Percentiles rank a stretch among this genome's conserved stretches.
These are phyloP conservation scores for Ephestia elutella DNA, from an alignment of 1,140 invertebrate genomes.

Conservation along the genomic window DNA sequence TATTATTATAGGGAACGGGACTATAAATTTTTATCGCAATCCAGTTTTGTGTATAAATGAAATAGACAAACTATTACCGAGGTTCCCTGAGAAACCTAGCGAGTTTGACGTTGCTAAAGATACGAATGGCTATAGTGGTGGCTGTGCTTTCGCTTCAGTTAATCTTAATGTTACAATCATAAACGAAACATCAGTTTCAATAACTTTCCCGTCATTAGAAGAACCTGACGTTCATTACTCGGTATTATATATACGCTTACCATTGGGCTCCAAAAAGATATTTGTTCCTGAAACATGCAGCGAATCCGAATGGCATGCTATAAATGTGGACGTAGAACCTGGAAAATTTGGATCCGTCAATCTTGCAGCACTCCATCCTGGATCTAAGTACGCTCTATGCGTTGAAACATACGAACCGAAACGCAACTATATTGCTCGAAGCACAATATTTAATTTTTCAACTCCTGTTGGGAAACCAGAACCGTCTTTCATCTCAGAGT, in stretches of 20 bases:
- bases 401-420: constrained; percentile 50
- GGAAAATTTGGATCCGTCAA: constrained; percentile 23
- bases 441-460: constrained; percentile 46
- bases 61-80: constrained; percentile 76
- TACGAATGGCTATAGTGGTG: constrained; percentile 52
- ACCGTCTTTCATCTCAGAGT: constrained; percentile 55
- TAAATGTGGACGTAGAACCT: constrained; percentile 28
- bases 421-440: constrained; percentile 34
- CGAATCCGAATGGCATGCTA: constrained; percentile 50
- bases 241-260: constrained; percentile 48
- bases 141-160: constrained; percentile 40
- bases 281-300: constrained; percentile 56
- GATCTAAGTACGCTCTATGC: constrained; percentile 52
- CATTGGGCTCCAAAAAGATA: constrained; percentile 22
- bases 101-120: constrained; percentile 36
- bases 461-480: constrained; percentile 54
- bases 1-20: constrained; percentile 77
- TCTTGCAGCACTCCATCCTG: constrained; percentile 38
- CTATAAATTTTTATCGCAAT: constrained; percentile 84
- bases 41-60: constrained; percentile 81
- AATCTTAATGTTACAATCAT: constrained; percentile 33
- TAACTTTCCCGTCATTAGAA: constrained; percentile 31
- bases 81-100: constrained; percentile 36
- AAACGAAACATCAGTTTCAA: constrained; percentile 43
- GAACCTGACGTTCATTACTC: constrained; percentile 37